Conservation (phyloP, 2,113 vertebrate genomes). For the Hippocampus abdominalis region DNA sequence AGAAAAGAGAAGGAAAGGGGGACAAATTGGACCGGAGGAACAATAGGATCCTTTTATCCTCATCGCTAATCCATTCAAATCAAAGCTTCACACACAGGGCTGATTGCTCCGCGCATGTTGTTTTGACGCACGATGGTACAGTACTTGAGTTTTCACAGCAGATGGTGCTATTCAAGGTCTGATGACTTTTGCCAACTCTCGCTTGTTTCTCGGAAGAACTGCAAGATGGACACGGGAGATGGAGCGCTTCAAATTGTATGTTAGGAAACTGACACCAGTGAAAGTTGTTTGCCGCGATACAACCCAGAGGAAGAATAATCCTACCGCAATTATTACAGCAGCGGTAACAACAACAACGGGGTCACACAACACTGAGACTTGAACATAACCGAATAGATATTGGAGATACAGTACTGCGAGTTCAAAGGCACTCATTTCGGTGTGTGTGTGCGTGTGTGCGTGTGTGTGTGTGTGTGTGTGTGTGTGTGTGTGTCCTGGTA, state of each 20-base stretch:
- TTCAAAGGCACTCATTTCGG: constrained; percentile 64
- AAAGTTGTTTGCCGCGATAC: not conserved
- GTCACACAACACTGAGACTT: constrained; percentile 43
- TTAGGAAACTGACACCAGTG: not conserved
- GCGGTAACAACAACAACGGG: constrained; percentile 43
- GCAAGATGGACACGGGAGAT: not conserved
- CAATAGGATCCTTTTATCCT: constrained; percentile 32
- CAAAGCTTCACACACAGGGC: constrained; percentile 43
- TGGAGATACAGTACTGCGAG: constrained; percentile 42
- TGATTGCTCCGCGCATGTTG: constrained; percentile 29
- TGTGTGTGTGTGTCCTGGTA: constrained; percentile 34
- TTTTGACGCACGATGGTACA: constrained; percentile 28
- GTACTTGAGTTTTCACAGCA: constrained; percentile 49
- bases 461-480: not conserved
- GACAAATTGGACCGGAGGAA: constrained; percentile 28
- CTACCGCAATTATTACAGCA: constrained; percentile 62
- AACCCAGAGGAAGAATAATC: constrained; percentile 58
- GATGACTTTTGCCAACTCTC: not conserved
- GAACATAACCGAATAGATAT: not conserved
- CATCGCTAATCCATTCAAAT: constrained; percentile 47
- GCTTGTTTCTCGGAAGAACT: constrained; percentile 1
- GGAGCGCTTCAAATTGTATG: not conserved
- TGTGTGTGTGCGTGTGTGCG: constrained; percentile 1
- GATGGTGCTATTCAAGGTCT: constrained; percentile 67
- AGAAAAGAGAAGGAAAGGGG: constrained; percentile 26